A percentile compares a stretch with the other conserved stretches of the same genome.
Conservation (phyloP, 2,797 vertebrate species). For the Myripristis jacobus region DNA sequence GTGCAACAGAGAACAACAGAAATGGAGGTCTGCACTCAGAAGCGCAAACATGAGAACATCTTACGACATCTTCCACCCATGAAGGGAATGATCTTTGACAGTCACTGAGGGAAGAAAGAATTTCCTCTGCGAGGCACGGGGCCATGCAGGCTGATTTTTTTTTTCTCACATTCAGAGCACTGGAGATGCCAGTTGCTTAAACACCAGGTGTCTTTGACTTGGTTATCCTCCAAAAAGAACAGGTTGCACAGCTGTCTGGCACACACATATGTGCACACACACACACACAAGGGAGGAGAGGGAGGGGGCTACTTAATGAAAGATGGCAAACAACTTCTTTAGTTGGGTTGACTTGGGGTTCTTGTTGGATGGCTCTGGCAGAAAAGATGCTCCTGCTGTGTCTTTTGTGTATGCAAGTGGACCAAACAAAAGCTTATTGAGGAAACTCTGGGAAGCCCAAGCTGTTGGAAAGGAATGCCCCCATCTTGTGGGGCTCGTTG, state of each 20-base stretch:
- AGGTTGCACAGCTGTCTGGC: conserved; percentile 73
- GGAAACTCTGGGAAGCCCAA: conserved; percentile 76
- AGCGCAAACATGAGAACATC: conserved; percentile 42
- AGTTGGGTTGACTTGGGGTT: conserved; percentile 36
- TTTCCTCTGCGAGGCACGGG: conserved; percentile 46
- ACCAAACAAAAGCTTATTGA: conserved; percentile 78
- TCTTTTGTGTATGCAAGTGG: conserved; percentile 70
- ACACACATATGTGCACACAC: conserved; percentile 27
- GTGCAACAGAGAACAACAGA: conserved; percentile 43
- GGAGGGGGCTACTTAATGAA: conserved; percentile 61
- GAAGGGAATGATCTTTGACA: conserved; percentile 1
- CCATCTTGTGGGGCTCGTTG: conserved; percentile 48
- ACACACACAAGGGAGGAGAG: conserved; percentile 26
- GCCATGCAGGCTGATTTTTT: conserved; percentile 6
- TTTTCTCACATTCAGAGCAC: conserved; percentile 19
- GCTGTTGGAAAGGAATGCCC: conserved; percentile 76
- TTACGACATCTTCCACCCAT: not conserved
- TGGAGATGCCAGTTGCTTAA: conserved; percentile 50
- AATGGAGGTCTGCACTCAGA: conserved; percentile 8
- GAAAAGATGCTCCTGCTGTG: conserved; percentile 60
- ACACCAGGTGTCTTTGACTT: conserved; percentile 76
- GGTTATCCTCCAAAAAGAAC: conserved; percentile 69
- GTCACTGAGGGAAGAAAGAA: conserved; percentile 26
- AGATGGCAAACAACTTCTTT: conserved; percentile 68
- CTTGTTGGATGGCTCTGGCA: conserved; percentile 48